Evolutionary conservation across 2,113 vertebrate species (phyloP), one percentile per base, ranked within the genome.

Genomic region (Platysteira castanea): DNA sequence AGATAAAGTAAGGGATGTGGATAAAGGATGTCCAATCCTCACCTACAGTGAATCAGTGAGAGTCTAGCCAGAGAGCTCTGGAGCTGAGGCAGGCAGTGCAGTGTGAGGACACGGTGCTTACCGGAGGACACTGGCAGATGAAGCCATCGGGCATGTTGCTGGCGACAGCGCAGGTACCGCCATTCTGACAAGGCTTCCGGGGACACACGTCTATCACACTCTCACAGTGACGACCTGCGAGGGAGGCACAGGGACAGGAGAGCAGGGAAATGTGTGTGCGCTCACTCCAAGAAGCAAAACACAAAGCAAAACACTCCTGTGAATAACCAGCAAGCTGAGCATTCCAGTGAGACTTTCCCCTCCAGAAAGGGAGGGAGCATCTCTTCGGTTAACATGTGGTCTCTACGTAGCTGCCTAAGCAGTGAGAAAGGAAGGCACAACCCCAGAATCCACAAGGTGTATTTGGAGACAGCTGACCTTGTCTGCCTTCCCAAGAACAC

Each of bases 161-260:
- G 98, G 99, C 99, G 96, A 99, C 98, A 5, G 98, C 98, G 71
- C 99, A 99, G 53, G 95, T 80, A 1, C 98, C 99, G 7, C 98
- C 97, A 0, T 99, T 99, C 71, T 98, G 98, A 71, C 99, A 99
- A 1, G 99, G 99, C 90, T 97, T 98, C 16, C 98, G 98, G 47
- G 98, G 97, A 95, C 99, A 99, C 94, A 99, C 98, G 35, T 99
- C 99, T 73, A 99, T 96, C 77, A 99, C 98, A 6, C 98, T 98
- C 96, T 99, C 99, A 94, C 99, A 99, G 87, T 98, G 99, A 65
- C 98, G 99, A 86, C 99, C 99, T 99, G 84, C 10, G 50, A 35
- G 21, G 57, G 4, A 83, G 73, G 92, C 87, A 13, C 3, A 23
- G 23, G 30, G 23, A 67, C 18, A 74, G 49, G 41, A 78, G 49